Conservation (phyloP, 2,888 invertebrate species). For the Tiliacea aurago region DNA sequence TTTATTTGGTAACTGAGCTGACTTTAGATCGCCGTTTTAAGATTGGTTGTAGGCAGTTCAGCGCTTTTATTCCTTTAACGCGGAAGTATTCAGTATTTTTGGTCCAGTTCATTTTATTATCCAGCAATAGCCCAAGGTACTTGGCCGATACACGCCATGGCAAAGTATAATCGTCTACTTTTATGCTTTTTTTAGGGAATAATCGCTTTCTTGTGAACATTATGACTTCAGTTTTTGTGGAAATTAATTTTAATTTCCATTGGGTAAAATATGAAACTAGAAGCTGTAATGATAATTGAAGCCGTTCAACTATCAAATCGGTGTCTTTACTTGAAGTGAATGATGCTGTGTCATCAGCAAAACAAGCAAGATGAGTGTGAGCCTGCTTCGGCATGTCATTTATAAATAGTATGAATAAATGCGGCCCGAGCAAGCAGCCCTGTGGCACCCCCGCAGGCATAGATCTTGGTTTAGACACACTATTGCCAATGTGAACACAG, state of each 20-base stretch:
- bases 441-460: no score
- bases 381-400: background rate
- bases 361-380: background rate
- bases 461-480: no score
- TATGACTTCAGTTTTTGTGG: no score
- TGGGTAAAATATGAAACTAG: no score
- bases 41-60: no score
- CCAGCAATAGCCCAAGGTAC: background rate
- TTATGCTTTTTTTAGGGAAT: background rate
- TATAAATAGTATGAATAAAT: background rate
- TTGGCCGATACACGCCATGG: background rate
- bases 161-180: background rate
- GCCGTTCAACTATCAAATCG: no score
- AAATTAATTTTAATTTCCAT: no score
- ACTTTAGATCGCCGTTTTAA: no score
- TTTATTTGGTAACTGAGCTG: no score
- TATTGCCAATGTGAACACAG: background rate
- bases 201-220: background rate
- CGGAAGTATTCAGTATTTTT: no score
- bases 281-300: no score
- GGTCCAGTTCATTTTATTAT: conserved; percentile 2
- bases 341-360: background rate
- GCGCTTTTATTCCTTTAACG: no score
- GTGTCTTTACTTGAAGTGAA: background rate
- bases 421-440: background rate